These are phyloP conservation scores for Yoshiicerus persimilis DNA, from an alignment of 1,140 invertebrate genomes.

Conservation along the genomic window DNA sequence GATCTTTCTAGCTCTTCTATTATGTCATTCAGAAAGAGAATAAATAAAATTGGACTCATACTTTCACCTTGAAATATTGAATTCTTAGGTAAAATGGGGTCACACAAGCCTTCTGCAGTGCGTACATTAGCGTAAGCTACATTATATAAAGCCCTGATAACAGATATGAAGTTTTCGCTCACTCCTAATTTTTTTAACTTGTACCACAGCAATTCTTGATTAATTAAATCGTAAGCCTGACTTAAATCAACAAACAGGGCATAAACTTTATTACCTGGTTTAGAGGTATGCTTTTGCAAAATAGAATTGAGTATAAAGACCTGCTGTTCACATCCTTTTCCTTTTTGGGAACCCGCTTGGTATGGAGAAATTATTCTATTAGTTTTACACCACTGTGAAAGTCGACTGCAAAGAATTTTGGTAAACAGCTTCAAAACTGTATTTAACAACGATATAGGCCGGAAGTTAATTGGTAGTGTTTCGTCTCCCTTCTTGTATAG, in stretches of 20 bases:
- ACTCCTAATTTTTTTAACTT: conserved; percentile 26
- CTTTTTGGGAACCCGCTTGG: background rate
- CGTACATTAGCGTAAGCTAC: background rate
- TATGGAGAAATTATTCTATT: background rate
- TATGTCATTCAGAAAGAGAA: background rate
- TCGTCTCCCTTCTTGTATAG: background rate
- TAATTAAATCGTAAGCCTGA: conserved; percentile 29
- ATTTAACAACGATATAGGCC: background rate
- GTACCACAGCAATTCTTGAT: conserved; percentile 27
- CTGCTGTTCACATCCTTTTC: background rate
- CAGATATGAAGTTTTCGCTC: background rate
- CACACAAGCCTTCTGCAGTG: background rate
- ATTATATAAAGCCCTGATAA: conserved; percentile 8
- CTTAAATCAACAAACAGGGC: conserved; percentile 32
- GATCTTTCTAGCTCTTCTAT: background rate
- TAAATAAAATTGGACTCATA: conserved; percentile 30
- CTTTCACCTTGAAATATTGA: conserved; percentile 36
- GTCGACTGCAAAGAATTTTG: background rate
- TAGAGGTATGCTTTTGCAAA: background rate
- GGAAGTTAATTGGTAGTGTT: background rate
- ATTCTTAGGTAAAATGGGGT: background rate
- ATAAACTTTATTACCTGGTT: conserved; percentile 30
- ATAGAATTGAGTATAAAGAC: background rate
- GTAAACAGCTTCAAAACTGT: background rate
- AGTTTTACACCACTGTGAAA: background rate